These are phyloP conservation scores for Itoplectis maculator DNA, from an alignment of 2,888 invertebrate genomes.

Conservation along the genomic window DNA sequence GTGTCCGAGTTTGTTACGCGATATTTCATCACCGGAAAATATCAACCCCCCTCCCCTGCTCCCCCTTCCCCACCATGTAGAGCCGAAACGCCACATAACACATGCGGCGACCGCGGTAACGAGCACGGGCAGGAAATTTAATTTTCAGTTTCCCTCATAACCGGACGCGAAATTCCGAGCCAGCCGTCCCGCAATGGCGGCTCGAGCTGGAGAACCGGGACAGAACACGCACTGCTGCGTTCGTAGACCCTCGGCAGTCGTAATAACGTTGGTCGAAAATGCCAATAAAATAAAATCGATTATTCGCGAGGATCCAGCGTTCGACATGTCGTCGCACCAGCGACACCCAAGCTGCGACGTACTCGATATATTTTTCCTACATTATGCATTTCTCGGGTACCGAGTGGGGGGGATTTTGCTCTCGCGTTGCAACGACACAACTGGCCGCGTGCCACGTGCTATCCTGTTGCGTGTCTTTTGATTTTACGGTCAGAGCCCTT, in stretches of 20 bases:
- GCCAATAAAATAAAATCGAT: conserved; percentile 43
- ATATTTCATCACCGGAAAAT: conserved; percentile 8
- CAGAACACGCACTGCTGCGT: neutral
- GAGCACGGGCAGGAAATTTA: neutral
- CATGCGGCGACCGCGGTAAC: neutral
- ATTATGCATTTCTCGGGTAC: conserved; percentile 32
- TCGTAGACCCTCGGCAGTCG: neutral
- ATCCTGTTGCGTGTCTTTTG: conserved; percentile 70
- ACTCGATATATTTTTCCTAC: conserved; percentile 36
- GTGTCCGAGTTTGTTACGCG: too few relatives aligned
- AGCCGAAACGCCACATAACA: neutral
- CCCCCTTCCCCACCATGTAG: too few relatives aligned
- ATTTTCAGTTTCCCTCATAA: conserved; percentile 11
- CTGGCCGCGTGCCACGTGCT: conserved; percentile 68
- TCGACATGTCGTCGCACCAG: conserved; percentile 28
- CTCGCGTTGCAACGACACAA: conserved; percentile 42
- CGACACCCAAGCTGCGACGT: conserved; percentile 10
- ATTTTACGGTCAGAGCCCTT: conserved; percentile 68
- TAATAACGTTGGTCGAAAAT: conserved; percentile 26
- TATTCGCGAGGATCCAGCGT: conserved; percentile 35
- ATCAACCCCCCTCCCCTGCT: conserved; percentile 5
- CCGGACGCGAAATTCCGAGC: conserved; percentile 25
- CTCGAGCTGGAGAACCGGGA: too few relatives aligned
- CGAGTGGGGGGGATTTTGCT: too few relatives aligned
- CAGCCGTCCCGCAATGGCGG: neutral